Evolutionary conservation across 2,888 invertebrate genomes (phyloP), one percentile per base, ranked within the genome.

Genomic region (Eupeodes latifasciatus): DNA sequence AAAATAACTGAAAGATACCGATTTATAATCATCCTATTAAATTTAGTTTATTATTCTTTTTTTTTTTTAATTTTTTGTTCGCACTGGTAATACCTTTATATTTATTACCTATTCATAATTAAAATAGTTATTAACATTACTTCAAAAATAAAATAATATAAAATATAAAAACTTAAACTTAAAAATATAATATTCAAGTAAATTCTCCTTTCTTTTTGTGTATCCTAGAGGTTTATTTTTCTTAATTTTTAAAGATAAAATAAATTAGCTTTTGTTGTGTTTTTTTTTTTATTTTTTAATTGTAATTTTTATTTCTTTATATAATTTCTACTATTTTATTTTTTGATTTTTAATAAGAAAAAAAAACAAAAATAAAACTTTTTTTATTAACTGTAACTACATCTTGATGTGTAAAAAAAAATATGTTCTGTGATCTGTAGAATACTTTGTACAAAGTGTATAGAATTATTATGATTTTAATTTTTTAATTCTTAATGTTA

Each of bases 391-490:
- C 79, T 83, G 59, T 86, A 87, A 84, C 81, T 89, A 89, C 85
- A 88, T 89, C 83, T 90, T 90, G 83, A 86, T 86, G 86, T 90
- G 79, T 89, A 87, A 89, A 81, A 85, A 19, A 90, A 90, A 91
- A 92, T 91, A 92, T 93, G 92, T 93, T 93, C 93, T 93, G 93
- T 93, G 93, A 93, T 93, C 92, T 92, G 93, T 93, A 93, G 93
- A 91, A 93, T 93, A 93, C 92, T 92, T 93, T 93, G 92, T 93
- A 93, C 92, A 92, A 93, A 93, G 92, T 93, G 92, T 92, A 90
- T 91, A 92, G 91, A 92, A 91, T 91, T 92, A 91, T 91, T 91
- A 91, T 91, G 90, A 91, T 90, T 89, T 90, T 77, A 89, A 89
- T 85, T 89, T 90, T 90, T 90, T 89, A 85, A 90, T 90, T 90